Conservation (phyloP, 2,797 vertebrate genomes). For the Alauda arvensis region DNA sequence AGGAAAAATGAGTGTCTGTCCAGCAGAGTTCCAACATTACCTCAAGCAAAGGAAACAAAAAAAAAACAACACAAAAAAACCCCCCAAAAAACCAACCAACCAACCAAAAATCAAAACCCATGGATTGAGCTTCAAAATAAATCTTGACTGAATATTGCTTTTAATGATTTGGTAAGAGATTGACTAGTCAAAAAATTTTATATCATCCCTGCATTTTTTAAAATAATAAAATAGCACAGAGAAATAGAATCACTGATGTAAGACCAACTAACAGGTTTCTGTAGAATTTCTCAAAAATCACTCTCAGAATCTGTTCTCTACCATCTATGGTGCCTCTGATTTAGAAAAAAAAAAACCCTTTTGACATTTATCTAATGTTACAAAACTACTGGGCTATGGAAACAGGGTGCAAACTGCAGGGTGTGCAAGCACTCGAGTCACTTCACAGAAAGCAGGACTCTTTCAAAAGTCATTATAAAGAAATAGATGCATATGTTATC, state of each 20-base stretch:
- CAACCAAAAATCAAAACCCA: neutral
- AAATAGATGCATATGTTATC: neutral
- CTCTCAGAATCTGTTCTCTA: neutral
- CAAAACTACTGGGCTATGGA: neutral
- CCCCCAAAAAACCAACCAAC: too few species aligned
- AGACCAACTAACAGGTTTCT: neutral
- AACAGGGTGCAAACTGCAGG: neutral
- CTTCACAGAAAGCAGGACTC: neutral
- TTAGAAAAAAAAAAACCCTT: neutral
- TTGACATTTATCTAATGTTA: neutral
- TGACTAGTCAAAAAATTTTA: neutral
- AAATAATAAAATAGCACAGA: neutral
- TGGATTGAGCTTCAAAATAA: neutral
- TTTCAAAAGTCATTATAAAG: neutral
- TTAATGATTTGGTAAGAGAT: neutral
- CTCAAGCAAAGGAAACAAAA: neutral
- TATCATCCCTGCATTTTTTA: accelerated
- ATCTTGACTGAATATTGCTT: neutral
- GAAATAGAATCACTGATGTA: neutral
- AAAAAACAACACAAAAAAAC: too few species aligned
- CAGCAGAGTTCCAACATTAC: neutral
- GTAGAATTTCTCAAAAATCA: neutral
- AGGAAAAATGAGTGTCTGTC: neutral
- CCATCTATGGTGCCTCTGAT: neutral
- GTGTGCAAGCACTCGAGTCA: neutral